Evolutionary conservation across 2,797 vertebrate genomes (phyloP).

Genomic region (Telmatherina bonti): DNA sequence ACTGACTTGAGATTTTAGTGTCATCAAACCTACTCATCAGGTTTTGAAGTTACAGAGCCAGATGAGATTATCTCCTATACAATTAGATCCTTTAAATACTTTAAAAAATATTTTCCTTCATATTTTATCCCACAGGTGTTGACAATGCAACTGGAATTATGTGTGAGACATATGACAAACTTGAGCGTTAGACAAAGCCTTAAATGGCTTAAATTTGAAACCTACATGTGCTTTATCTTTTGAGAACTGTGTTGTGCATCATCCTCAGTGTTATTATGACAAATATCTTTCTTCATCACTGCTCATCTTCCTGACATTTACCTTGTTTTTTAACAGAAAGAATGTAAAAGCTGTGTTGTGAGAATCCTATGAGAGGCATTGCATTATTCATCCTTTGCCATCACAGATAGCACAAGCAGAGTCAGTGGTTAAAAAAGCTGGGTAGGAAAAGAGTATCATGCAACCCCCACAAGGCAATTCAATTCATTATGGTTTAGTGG

Average conservation of each 20-base stretch:
- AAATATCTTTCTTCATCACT: background rate
- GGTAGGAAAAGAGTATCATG: conserved; percentile 46
- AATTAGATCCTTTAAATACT: too few species aligned
- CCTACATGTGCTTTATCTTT: too few species aligned
- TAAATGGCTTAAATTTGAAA: background rate
- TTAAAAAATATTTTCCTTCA: background rate
- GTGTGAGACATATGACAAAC: background rate
- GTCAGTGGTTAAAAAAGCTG: conserved; percentile 55
- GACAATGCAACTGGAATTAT: background rate
- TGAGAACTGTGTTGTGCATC: background rate
- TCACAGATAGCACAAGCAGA: conserved; percentile 37
- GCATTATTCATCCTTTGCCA: conserved; percentile 62
- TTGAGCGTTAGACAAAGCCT: background rate
- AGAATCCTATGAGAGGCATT: conserved; percentile 27
- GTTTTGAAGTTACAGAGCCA: conserved; percentile 40
- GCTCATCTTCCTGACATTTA: background rate
- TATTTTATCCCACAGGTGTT: conserved; percentile 13
- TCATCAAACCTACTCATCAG: conserved; percentile 46
- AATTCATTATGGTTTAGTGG: conserved; percentile 22
- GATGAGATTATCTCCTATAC: too few species aligned
- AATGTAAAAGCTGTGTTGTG: conserved; percentile 1
- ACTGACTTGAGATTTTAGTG: background rate
- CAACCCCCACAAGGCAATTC: conserved; percentile 37
- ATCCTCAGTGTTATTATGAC: too few species aligned
- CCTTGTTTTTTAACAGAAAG: background rate